Evolutionary conservation across 2,113 vertebrate species (phyloP), one percentile per base, ranked within the genome.

Genomic region (Percina caprodes): DNA sequence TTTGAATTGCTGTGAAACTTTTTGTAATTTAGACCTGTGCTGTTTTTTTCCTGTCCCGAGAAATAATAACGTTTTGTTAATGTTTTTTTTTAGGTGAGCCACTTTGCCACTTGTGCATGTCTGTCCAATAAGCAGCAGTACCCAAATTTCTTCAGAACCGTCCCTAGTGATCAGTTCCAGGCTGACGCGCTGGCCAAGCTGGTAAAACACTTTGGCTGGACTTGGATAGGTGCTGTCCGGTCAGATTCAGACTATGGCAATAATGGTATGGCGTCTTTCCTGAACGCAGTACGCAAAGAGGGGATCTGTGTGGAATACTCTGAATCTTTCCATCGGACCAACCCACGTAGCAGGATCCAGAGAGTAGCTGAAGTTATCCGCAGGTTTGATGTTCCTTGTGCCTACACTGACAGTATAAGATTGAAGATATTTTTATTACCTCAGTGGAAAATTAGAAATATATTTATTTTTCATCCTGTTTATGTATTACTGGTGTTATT

Each of bases 171-270:
- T 45, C 82, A 92, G 52, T 94, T 92, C 52, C 95, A 96, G 84
- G 94, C 94, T 11, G 85, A 15, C 0, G 94, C 93, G 0, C 84
- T 96, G 62, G 93, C 93, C 1, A 86, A 85, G 18, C 16, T 96
- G 60, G 69, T 95, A 1, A 94, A 94, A 56, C 87, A 92, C 4
- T 95, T 94, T 60, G 93, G 85, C 19, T 96, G 95, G 95, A 95
- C 89, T 1, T 96, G 95, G 94, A 94, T 96, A 3, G 95, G 95
- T 11, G 90, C 94, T 9, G 72, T 96, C 42, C 83, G 89, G 0
- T 94, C 94, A 0, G 94, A 95, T 79, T 90, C 93, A 1, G 95
- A 96, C 24, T 95, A 95, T 51, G 95, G 95, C 9, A 94, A 94
- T 77, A 88, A 90, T 15, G 94, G 92, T 16, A 95, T 95, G 89